These are phyloP conservation scores for Troides aeacus DNA, from an alignment of 2,888 invertebrate species.

Conservation along the genomic window DNA sequence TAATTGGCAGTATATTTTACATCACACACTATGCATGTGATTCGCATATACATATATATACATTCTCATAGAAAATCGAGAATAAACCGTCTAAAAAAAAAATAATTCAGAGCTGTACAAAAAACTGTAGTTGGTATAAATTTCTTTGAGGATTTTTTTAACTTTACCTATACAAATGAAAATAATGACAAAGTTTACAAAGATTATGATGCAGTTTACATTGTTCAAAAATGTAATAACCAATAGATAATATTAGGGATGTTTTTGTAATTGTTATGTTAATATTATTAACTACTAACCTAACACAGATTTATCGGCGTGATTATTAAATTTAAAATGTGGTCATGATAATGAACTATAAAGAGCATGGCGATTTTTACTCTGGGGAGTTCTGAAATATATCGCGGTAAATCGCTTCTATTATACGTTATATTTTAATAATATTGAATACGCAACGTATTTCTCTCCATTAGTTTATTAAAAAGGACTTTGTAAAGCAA, in stretches of 20 bases:
- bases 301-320: constrained; percentile 11
- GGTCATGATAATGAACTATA: constrained; percentile 26
- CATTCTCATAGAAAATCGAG: no score
- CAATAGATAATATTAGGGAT: background rate
- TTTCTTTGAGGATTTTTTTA: no score
- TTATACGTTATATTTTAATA: constrained; percentile 27
- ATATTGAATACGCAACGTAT: constrained; percentile 23
- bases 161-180: no score
- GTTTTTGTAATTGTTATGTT: background rate
- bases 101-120: no score
- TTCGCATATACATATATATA: no score
- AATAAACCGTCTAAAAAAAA: no score
- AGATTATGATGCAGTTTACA: no score
- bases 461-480: constrained; percentile 30
- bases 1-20: no score
- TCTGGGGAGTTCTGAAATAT: constrained; percentile 26
- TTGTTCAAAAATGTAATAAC: no score
- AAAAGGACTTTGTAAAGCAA: constrained; percentile 26
- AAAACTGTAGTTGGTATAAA: no score
- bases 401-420: constrained; percentile 27
- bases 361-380: constrained; percentile 24
- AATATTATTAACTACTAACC: constrained; percentile 6
- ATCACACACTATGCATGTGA: no score
- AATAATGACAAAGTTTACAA: no score
- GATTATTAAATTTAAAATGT: constrained; percentile 23